Percentiles rank a stretch among this genome's conserved stretches.
Conservation (phyloP, 1,140 invertebrate genomes). For the Coboldia fuscipes region DNA sequence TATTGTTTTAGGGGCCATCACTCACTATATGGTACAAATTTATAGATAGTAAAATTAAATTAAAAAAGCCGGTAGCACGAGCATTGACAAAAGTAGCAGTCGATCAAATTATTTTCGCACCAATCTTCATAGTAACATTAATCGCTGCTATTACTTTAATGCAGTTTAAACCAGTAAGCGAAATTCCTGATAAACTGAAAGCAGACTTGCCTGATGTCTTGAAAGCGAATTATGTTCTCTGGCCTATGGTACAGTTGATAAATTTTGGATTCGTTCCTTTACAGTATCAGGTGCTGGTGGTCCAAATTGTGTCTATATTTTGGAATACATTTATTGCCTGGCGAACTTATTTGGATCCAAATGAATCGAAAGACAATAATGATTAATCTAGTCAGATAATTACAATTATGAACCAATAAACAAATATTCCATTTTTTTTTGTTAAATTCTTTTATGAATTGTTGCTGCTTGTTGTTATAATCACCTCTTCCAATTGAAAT, state of each 20-base stretch:
- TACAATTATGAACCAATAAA: no score
- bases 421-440: no score
- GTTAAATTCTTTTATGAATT: no score
- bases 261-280: slow-evolving; percentile 70
- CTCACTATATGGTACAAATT: slow-evolving; percentile 45
- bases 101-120: slow-evolving; percentile 51
- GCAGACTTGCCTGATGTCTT: slow-evolving; percentile 44
- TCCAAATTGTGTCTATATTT: slow-evolving; percentile 52
- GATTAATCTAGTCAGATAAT: no score
- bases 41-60: slow-evolving; percentile 32
- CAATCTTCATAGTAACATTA: slow-evolving; percentile 35
- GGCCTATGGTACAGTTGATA: slow-evolving; percentile 61
- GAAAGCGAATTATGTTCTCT: slow-evolving; percentile 55
- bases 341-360: background rate
- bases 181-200: slow-evolving; percentile 30
- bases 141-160: slow-evolving; percentile 30
- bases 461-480: no score
- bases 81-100: slow-evolving; percentile 24
- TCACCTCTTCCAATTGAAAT: no score
- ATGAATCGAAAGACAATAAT: no score
- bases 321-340: slow-evolving; percentile 60
- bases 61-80: slow-evolving; percentile 5
- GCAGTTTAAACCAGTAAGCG: slow-evolving; percentile 33
- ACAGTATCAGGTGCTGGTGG: slow-evolving; percentile 57
- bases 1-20: slow-evolving; percentile 38